Evolutionary conservation across 1,140 invertebrate genomes (phyloP).

Genomic region (Sminthurides bifidus): DNA sequence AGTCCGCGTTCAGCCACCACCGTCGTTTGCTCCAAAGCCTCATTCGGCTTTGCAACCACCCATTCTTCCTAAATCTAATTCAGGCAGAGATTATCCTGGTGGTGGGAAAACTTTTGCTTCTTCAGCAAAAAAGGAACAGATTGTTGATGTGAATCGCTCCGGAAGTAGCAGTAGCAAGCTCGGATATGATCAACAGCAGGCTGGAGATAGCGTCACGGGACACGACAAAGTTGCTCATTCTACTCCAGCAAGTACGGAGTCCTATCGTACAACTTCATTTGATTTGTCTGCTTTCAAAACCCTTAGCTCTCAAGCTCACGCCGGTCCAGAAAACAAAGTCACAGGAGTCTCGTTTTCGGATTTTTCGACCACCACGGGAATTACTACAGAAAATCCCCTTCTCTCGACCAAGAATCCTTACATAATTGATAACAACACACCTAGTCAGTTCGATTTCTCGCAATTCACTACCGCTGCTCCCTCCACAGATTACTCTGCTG

Average conservation of each 20-base stretch:
- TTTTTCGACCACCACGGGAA: background rate
- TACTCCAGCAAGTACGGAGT: background rate
- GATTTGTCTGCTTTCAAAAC: background rate
- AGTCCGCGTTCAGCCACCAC: background rate
- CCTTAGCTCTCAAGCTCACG: background rate
- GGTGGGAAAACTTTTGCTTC: too few relatives aligned
- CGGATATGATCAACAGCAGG: background rate
- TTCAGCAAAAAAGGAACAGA: background rate
- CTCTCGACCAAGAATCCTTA: background rate
- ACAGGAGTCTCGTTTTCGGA: background rate
- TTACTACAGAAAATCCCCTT: background rate
- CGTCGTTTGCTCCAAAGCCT: background rate
- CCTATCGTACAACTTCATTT: background rate
- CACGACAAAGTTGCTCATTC: too few relatives aligned
- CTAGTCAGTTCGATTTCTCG: background rate
- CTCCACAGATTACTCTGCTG: background rate
- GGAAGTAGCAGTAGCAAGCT: background rate
- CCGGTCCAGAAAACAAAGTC: background rate
- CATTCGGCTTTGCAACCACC: too few relatives aligned
- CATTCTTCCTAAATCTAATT: background rate
- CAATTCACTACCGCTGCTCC: background rate
- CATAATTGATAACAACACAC: background rate
- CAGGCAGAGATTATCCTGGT: too few relatives aligned
- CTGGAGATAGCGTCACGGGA: too few relatives aligned
- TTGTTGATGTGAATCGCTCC: background rate